Percentiles rank a stretch among this genome's conserved stretches.
These are phyloP conservation scores for Hipposideros larvatus DNA, from an alignment of 2,797 vertebrate species.

Conservation along the genomic window DNA sequence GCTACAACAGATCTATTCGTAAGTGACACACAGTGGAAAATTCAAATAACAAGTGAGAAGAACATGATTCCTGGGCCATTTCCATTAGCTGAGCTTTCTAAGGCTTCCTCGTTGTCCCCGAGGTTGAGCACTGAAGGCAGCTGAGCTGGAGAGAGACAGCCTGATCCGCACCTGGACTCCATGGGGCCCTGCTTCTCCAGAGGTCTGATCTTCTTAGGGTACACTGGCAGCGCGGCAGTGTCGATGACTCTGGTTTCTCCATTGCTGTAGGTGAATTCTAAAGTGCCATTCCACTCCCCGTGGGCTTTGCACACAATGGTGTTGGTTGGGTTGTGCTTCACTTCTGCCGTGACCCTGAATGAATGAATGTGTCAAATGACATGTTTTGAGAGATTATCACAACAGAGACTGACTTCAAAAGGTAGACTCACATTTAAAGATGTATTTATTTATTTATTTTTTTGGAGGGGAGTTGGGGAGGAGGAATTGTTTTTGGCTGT, in stretches of 20 bases:
- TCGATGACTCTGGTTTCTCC: conserved; percentile 97
- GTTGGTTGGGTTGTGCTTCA: conserved; percentile 95
- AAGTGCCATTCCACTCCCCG: conserved; percentile 96
- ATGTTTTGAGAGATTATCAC: background rate
- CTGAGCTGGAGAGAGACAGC: too few relatives aligned
- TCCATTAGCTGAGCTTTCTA: background rate
- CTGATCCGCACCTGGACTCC: conserved; percentile 92
- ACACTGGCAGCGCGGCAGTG: conserved; percentile 92
- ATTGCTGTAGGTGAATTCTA: conserved; percentile 96
- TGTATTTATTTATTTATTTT: background rate
- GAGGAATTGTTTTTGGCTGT: background rate
- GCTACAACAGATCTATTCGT: too few relatives aligned
- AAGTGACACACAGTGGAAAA: background rate
- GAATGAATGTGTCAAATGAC: background rate
- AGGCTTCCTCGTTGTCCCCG: background rate
- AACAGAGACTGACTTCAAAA: background rate
- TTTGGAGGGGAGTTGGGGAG: background rate
- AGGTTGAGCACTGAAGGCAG: background rate
- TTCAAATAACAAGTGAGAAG: background rate
- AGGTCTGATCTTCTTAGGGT: conserved; percentile 93
- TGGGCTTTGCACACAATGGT: conserved; percentile 96
- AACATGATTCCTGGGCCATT: accelerated
- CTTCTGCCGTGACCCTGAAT: conserved; percentile 95
- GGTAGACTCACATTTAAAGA: background rate
- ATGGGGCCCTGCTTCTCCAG: conserved; percentile 92